A percentile compares a stretch with the other conserved stretches of the same genome.
These are phyloP conservation scores for Larimichthys crocea DNA, from an alignment of 2,113 vertebrate species.

Conservation along the genomic window DNA sequence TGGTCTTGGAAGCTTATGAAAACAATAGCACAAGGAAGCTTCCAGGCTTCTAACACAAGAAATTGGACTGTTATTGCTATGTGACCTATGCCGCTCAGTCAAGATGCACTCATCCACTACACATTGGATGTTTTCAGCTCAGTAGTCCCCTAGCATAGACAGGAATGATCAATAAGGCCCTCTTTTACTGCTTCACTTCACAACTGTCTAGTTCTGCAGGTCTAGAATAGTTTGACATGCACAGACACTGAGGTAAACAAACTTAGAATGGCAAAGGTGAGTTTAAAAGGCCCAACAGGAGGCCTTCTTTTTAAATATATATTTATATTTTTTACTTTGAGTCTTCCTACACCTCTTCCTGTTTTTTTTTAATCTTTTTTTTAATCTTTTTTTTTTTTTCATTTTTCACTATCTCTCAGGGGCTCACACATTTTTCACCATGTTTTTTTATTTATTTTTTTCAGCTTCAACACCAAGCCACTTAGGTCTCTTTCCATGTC, in stretches of 20 bases:
- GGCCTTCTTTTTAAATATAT: conserved; percentile 36
- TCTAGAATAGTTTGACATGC: conserved; percentile 65
- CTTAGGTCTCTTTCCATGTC: conserved; percentile 42
- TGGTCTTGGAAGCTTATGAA: conserved; percentile 17
- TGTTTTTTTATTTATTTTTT: background rate
- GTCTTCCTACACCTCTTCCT: conserved; percentile 13
- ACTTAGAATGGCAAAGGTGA: conserved; percentile 70
- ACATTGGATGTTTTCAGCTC: conserved; percentile 82
- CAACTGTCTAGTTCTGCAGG: conserved; percentile 71
- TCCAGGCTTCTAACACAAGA: conserved; percentile 48
- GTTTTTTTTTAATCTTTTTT: conserved; percentile 6
- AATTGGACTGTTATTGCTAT: conserved; percentile 68
- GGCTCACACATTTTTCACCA: conserved; percentile 18
- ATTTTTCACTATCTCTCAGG: conserved; percentile 20
- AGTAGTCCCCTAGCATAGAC: conserved; percentile 71
- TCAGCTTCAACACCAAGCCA: conserved; percentile 5
- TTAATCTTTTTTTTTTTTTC: conserved; percentile 11
- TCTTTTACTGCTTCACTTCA: conserved; percentile 83
- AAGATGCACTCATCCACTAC: conserved; percentile 79
- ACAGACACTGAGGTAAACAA: conserved; percentile 73
- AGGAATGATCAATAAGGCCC: conserved; percentile 80
- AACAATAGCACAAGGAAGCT: conserved; percentile 24
- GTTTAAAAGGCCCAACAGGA: conserved; percentile 57
- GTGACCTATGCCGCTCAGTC: conserved; percentile 78
- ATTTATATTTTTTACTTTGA: conserved; percentile 10